Evolutionary conservation across 64 coral and sea anemone genomes (phyloP), one percentile per base, ranked within the genome.

Genomic region (Stylophora pistillata): DNA sequence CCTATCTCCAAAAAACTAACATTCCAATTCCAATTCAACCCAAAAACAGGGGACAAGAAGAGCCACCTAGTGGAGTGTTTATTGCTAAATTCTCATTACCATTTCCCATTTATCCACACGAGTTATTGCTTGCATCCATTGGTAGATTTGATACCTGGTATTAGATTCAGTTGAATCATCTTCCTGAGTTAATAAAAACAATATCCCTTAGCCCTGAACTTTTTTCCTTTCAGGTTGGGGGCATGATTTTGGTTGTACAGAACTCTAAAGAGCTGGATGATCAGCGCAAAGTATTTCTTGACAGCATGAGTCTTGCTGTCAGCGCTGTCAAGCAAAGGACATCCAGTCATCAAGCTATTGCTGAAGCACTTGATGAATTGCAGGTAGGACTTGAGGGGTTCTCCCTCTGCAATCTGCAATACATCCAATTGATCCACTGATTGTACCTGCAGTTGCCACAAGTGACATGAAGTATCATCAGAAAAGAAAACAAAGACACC

Each of bases 341-440:
- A 14, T 98, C 96, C 4, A 95, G 94, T 72, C 96, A 98, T 64
- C 96, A 98, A 65, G 93, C 93, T 65, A 95, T 98, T 74, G 86
- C 90, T 17, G 96, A 98, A 60, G 74, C 90, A 10, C 72, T 95
- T 28, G 90, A 95, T 34, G 86, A 95, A 25, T 60, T 98, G 17
- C 87, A 95, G 87, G 94, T 96, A 69, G 13, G 68, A 57, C 5
- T 3, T 62, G 18, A 28, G 28, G 61, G 31, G 2, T 27, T 7
- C 26, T 54, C 0, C 27, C 18, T 57, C 56, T 18, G 53, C 23
- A 65, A 13, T 68, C 64, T 68, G 12, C n/a, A 7, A 9, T 17
- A 64, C 61, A 64, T 64, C 9, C 0, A n/a, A n/a, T 11, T 68
- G 64, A 25, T n/a, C 37, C 37, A 47, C 3, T 7, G 1, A 7